Base-by-base conservation (phyloP, 2,888 invertebrate species). In the Pterobdella sp. region DNA sequence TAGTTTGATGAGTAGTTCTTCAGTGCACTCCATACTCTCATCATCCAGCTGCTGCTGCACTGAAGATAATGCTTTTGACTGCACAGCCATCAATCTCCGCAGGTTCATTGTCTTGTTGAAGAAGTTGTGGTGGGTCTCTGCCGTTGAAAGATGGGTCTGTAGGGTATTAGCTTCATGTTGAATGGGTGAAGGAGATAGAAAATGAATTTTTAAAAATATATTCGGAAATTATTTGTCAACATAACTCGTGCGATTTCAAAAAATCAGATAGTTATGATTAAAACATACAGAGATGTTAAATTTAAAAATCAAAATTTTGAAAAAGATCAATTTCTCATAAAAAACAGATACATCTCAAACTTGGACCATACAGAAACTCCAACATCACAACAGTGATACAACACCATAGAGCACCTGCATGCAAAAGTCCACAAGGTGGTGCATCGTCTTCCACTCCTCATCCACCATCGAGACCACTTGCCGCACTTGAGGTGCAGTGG, bases 61-160 rank as follows among this genome's bases (percentile, higher is more conserved):
- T 0, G 71, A 60, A 35, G 71, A 56, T 34, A 71, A 32, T 18
- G 35, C 34, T n/a, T 42, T 49, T 18, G 52, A 34, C 36, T 71
- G 71, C 22, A 22, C 34, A 0, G 35, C 31, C 18, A 56, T 42
- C 60, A 60, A 18, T 29, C 63, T 60, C 26, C 71, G 18, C 32
- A 71, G 71, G 35, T 71, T 60, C 32, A 56, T 32, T n/a, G 37
- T n/a, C 32, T n/a, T 49, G 60, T 71, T 60, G 71, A 63, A 71
- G 63, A 71, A 63, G 10, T 42, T 32, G 31, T 71, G 35, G 36
- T 56, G 42, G 32, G 32, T 31, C 35, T 71, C 29, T 1, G 71
- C 71, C 26, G 63, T 35, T 3, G 35, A 35, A n/a, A 60, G 63
- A 34, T 71, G 71, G 2, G 37, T 31, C 71, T 71, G 63, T 26